Base-by-base conservation (phyloP, 2,797 vertebrate genomes). In the Etheostoma nigrum region DNA sequence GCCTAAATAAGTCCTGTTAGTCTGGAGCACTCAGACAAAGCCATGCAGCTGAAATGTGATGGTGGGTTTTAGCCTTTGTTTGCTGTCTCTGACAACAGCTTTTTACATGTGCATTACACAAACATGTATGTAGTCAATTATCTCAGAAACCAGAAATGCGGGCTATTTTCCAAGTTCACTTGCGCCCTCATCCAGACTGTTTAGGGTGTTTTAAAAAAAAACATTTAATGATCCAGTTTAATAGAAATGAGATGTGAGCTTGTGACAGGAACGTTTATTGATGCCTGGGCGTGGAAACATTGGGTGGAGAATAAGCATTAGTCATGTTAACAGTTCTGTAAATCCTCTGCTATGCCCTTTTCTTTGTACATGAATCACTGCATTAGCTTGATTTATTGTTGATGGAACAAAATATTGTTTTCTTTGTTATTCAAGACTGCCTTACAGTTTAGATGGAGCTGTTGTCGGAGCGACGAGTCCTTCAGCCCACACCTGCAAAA, bases 111-210 rank as follows among this genome's bases (percentile, higher is more conserved):
- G 19, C 49, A 10, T 21, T 11, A 21, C 58, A 33, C 53, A 58
- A 40, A 64, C 44, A 67, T 47, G 36, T 23, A 73, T 18, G 51
- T 14, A 64, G 63, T 53, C 21, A 54, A 42, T 52, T 42, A 40
- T 40, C 2, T 40, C 10, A 11, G 36, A 40, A 40, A 40, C 36
- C 36, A 40, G 36, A 40, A 40, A 40, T 11, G 11, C 11, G 11
- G 36, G 3, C 2, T 11, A 40, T 40, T 40, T 40, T 59, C 36
- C 8, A 55, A 49, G 54, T 66, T 76, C 25, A 58, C 30, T 48
- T 51, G 53, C 8, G 1, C 74, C 58, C 7, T 55, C 14, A 3
- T 65, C 1, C 60, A 44, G 30, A 27, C 30, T 45, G 59, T 55
- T 48, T 19, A 13, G 49, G 40, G 48, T 33, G 30, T 44, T 40